phyloP scores from a whole-genome alignment of 2,797 vertebrate genomes.

The Thaleichthys pacificus region DNA sequence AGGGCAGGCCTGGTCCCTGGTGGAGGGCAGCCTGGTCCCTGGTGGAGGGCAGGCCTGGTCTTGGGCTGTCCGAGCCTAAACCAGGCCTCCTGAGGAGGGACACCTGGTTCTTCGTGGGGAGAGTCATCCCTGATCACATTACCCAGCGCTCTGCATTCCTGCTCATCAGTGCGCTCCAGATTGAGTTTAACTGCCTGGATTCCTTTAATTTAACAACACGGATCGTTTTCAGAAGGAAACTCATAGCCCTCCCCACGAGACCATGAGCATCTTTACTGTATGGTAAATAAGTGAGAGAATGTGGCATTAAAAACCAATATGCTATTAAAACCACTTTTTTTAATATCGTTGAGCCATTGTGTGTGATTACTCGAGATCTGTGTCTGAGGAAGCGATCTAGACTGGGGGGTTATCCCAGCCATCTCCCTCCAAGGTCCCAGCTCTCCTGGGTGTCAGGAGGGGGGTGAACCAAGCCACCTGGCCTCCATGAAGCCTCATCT shows the following conservation, averaged over 20 bases:
- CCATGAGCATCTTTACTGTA: conserved; percentile 13
- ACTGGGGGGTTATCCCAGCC: neutral
- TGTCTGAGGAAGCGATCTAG: neutral
- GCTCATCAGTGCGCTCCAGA: conserved; percentile 36
- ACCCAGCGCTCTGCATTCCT: conserved; percentile 56
- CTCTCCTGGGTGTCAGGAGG: neutral
- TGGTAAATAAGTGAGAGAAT: conserved; percentile 8
- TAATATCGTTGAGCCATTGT: conserved; percentile 33
- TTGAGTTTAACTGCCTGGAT: conserved; percentile 43
- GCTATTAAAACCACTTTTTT: conserved; percentile 41
- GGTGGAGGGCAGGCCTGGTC: neutral
- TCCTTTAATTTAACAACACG: conserved; percentile 25
- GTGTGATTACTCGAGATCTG: conserved; percentile 4
- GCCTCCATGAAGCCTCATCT: neutral
- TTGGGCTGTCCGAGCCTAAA: conserved; percentile 23
- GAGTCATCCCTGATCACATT: conserved; percentile 38
- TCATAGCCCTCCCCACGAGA: conserved; percentile 12
- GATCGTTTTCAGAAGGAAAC: conserved; percentile 27
- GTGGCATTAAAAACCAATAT: conserved; percentile 17
- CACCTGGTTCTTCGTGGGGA: conserved; percentile 1
- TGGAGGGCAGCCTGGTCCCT: neutral
- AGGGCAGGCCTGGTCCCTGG: neutral
- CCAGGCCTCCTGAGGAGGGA: conserved; percentile 17
- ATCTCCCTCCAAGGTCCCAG: conserved; percentile 27
- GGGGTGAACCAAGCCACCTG: conserved; percentile 20